These are phyloP conservation scores for Eunapius fragilis DNA, from an alignment of 37 sponge, comb jelly and placozoan genomes.

Conservation along the genomic window DNA sequence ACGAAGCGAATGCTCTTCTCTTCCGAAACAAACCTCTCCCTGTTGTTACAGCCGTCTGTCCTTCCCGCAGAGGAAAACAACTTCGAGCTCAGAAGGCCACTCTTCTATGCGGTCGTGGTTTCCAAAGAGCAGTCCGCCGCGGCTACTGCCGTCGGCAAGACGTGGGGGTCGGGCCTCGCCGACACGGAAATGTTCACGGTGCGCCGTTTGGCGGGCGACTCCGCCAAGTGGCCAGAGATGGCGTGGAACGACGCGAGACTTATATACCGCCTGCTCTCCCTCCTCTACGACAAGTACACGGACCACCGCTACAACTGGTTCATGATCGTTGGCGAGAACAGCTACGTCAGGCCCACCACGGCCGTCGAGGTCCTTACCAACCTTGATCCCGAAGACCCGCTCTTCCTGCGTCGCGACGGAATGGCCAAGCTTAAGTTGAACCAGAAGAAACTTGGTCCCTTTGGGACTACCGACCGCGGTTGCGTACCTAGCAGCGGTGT, in stretches of 20 bases:
- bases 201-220: neutral
- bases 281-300: constrained; percentile 73
- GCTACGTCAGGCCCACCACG: constrained; percentile 57
- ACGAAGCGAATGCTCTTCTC: neutral
- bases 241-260: constrained; percentile 52
- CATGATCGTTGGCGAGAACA: constrained; percentile 72
- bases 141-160: constrained; percentile 43
- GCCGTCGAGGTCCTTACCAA: constrained; percentile 42
- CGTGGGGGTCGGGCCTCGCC: constrained; percentile 65
- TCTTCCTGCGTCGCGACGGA: constrained; percentile 72
- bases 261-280: constrained; percentile 65
- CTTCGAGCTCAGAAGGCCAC: constrained; percentile 23
- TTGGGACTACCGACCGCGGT: constrained; percentile 21
- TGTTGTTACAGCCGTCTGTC: constrained; percentile 8
- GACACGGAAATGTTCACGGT: constrained; percentile 59
- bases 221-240: constrained; percentile 33
- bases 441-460: neutral
- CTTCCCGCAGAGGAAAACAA: constrained; percentile 34
- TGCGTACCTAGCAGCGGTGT: constrained; percentile 71
- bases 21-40: neutral
- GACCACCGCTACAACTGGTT: constrained; percentile 82
- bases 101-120: constrained; percentile 79
- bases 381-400: constrained; percentile 40
- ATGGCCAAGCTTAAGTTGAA: constrained; percentile 49
- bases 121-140: constrained; percentile 39